Evolutionary conservation across 2,113 vertebrate genomes (phyloP).

Genomic region (Toxotes chatareus): DNA sequence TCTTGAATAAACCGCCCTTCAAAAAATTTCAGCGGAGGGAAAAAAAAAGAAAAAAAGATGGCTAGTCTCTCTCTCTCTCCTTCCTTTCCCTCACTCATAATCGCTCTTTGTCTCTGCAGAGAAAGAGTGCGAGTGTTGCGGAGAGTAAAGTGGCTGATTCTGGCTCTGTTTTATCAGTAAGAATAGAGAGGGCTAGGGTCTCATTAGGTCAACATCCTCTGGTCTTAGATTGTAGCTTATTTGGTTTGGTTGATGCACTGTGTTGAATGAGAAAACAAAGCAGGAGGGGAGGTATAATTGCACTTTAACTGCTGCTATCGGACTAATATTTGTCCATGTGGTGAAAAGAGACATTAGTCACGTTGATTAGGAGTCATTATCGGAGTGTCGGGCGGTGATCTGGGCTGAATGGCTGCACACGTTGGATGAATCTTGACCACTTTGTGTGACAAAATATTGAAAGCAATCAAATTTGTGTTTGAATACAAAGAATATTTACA

Average conservation of each 20-base stretch:
- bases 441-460: not conserved
- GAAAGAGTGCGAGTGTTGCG: not conserved
- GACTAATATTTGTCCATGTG: conserved; percentile 77
- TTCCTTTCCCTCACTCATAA: conserved; percentile 50
- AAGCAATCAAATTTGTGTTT: not conserved
- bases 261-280: conserved; percentile 81
- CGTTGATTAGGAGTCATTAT: conserved; percentile 68
- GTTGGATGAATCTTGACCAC: conserved; percentile 10
- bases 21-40: not conserved
- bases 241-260: conserved; percentile 48
- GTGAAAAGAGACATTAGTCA: conserved; percentile 69
- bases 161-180: conserved; percentile 77
- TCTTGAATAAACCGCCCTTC: conserved; percentile 68
- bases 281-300: conserved; percentile 66
- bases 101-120: conserved; percentile 58
- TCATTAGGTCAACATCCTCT: conserved; percentile 71
- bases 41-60: not conserved
- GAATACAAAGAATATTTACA: not conserved
- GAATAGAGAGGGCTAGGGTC: conserved; percentile 53
- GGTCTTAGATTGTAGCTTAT: conserved; percentile 60
- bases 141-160: not conserved
- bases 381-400: conserved; percentile 11
- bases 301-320: conserved; percentile 67
- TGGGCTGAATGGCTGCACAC: conserved; percentile 28
- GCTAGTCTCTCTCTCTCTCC: conserved; percentile 2